These are phyloP conservation scores for Oreochromis grahami DNA, from an alignment of 2,797 vertebrate species.

Conservation along the genomic window DNA sequence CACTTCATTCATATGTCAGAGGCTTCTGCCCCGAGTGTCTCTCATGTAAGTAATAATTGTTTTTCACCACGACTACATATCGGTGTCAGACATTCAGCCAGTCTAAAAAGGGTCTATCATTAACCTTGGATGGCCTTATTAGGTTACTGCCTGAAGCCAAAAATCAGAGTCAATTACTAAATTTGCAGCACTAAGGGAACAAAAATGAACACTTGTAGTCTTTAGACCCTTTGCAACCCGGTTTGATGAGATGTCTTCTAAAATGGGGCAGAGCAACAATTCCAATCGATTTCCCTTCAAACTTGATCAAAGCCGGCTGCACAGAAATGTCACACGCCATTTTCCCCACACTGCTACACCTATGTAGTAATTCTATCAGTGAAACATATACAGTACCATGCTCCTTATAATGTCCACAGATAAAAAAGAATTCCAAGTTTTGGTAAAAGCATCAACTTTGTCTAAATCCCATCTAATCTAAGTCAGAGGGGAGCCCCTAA, in stretches of 20 bases:
- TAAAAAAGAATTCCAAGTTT: slow-evolving; percentile 39
- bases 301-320: slow-evolving; percentile 49
- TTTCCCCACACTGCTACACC: background rate
- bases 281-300: slow-evolving; percentile 54
- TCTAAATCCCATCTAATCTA: slow-evolving; percentile 68
- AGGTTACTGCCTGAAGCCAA: slow-evolving; percentile 80
- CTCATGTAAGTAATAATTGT: slow-evolving; percentile 65
- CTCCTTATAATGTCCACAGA: slow-evolving; percentile 16
- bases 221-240: slow-evolving; percentile 53
- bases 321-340: slow-evolving; percentile 1
- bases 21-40: slow-evolving; percentile 52
- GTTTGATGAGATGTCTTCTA: slow-evolving; percentile 55
- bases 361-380: background rate
- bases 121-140: slow-evolving; percentile 82
- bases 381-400: background rate
- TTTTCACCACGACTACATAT: slow-evolving; percentile 64
- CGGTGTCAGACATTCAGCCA: slow-evolving; percentile 74
- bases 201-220: slow-evolving; percentile 67
- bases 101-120: slow-evolving; percentile 82
- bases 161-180: slow-evolving; percentile 79
- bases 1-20: slow-evolving; percentile 50
- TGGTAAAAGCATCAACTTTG: slow-evolving; percentile 46
- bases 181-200: slow-evolving; percentile 66
- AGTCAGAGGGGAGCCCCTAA: slow-evolving; percentile 54
- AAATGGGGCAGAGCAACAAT: slow-evolving; percentile 65